Base-by-base conservation (phyloP, 2,113 vertebrate species). In the Rhea pennata region DNA sequence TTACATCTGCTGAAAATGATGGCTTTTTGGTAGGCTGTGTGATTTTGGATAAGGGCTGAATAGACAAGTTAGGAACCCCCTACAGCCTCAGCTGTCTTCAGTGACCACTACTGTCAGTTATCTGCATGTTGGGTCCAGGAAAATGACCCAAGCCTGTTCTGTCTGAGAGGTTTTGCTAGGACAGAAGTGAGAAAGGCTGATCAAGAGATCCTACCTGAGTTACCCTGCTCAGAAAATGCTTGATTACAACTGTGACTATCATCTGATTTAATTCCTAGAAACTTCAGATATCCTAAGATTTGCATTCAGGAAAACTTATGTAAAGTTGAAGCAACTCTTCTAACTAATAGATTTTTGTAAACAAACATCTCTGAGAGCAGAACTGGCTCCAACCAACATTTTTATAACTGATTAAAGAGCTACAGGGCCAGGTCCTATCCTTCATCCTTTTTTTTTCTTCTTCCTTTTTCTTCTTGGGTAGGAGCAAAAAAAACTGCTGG, bases 141-240 rank as follows among this genome's bases (percentile, higher is more conserved):
- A 66, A 90, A 88, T n/a, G 26, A 86, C 9, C 21, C 0, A 0
- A 6, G 2, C 84, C 29, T 20, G 15, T 39, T 81, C 21, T 56
- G 15, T 27, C 54, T 71, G 61, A 33, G 58, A 72, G 21, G 5
- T 22, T 29, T 83, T 72, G 36, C 31, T n/a, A 46, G 67, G 50
- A 66, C 46, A 74, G 46, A 64, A 85, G 42, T 15, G 44, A 58
- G 24, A 15, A 16, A 31, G 36, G 6, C 1, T 0, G 6, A 80
- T 51, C 5, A 48, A 80, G 64, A 51, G 8, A 5, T 67, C 15
- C 40, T 0, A 0, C 20, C 70, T 40, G 15, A 2, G 1, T 21
- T 39, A 9, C 21, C 12, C 6, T 31, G 48, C 27, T 31, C 39
- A 14, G 48, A 53, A 53, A 39, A 23, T 15, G 24, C 16, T 3